Base-by-base conservation (phyloP, 1,140 invertebrate species). In the Delia radicum region DNA sequence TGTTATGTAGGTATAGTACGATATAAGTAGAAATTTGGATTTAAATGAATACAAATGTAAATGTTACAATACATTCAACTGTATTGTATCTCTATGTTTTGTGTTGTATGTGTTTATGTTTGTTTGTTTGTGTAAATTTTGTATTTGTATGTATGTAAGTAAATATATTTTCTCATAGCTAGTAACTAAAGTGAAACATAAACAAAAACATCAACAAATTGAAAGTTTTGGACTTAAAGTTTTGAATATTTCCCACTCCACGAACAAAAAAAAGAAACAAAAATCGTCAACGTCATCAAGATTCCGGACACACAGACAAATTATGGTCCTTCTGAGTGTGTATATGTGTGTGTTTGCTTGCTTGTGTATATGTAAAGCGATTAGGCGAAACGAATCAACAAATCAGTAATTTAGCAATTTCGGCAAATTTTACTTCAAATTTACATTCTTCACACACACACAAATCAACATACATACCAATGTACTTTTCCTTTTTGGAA, bases 381-480 rank as follows among this genome's bases (percentile, higher is more conserved):
- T 84, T 84, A 84, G 82, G 81, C 82, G 82, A 84, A 84, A 83
- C 82, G 80, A 84, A 84, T 84, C 82, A 84, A 84, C 82, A 84
- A 84, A 84, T 84, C 82, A 84, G 82, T 81, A 84, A 84, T 83
- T 84, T 81, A 84, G 83, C 82, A 84, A 82, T 83, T 84, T 84
- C 61, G 31, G 61, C 75, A 76, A 37, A n/a, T 46, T 55, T 55
- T 55, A 55, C 48, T 55, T 55, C 48, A 55, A 55, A 55, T 55
- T 55, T 55, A 55, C n/a, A 55, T 21, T n/a, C 24, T 28, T 24
- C 29, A 37, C n/a, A 69, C 24, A 33, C 15, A 69, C 15, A 29
- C 28, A 31, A 2, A 33, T 18, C 33, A 7, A 69, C 13, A 2
- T 28, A 65, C 24, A 27, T 63, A 4, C 46, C n/a, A 55, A 55